Evolutionary conservation across 2,888 invertebrate genomes (phyloP).

Genomic region (Temnothorax ravouxi): DNA sequence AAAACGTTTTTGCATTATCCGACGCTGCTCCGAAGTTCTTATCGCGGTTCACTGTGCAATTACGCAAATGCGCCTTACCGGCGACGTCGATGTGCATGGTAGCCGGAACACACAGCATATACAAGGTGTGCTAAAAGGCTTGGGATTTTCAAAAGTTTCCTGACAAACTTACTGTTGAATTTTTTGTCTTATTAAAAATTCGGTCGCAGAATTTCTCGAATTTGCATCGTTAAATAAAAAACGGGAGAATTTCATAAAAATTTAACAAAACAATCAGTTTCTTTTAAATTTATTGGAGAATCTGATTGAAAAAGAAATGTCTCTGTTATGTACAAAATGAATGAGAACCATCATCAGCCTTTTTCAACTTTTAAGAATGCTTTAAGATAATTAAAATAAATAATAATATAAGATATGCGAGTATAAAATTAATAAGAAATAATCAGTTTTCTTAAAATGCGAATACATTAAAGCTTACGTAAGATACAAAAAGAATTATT

Average conservation of each 20-base stretch:
- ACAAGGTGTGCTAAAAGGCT: constrained; percentile 9
- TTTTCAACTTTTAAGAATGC: background rate
- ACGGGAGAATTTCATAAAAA: background rate
- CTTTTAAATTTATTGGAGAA: background rate
- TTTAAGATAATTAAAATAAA: background rate
- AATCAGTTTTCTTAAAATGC: background rate
- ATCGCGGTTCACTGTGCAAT: constrained; percentile 69
- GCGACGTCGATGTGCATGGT: constrained; percentile 47
- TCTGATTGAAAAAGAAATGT: background rate
- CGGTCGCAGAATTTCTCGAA: background rate
- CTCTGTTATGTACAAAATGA: background rate
- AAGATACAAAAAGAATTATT: background rate
- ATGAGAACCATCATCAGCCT: background rate
- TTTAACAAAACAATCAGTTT: background rate
- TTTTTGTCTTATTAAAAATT: constrained; percentile 19
- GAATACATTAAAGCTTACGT: background rate
- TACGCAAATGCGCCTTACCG: constrained; percentile 73
- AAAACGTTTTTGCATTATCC: constrained; percentile 62
- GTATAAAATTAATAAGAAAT: background rate
- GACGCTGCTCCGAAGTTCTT: constrained; percentile 62
- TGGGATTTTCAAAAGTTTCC: constrained; percentile 4
- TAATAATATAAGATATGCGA: background rate
- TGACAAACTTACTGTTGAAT: background rate
- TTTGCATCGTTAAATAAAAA: background rate
- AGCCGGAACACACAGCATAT: constrained; percentile 1